These are phyloP conservation scores for Sebastes dallii DNA, from an alignment of 2,797 vertebrate species.

Conservation along the genomic window DNA sequence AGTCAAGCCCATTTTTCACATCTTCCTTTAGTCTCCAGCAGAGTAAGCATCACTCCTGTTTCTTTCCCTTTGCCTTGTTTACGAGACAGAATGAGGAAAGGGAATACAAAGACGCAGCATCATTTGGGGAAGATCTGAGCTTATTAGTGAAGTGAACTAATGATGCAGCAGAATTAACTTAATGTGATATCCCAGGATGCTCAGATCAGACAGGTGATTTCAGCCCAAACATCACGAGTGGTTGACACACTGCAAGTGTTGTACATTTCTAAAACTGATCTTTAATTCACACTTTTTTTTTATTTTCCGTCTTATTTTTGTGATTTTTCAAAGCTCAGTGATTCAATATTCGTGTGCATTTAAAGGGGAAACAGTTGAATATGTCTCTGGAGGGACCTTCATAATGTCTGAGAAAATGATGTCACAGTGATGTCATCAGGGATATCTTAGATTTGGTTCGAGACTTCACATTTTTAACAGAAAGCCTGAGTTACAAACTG, in stretches of 20 bases:
- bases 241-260: background rate
- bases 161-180: background rate
- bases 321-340: background rate
- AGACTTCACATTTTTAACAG: background rate
- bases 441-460: background rate
- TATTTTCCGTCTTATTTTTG: background rate
- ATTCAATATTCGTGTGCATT: background rate
- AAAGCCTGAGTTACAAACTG: background rate
- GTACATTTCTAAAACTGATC: background rate
- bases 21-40: background rate
- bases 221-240: background rate
- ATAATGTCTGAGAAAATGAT: too few relatives aligned
- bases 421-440: too few relatives aligned
- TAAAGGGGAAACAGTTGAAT: background rate
- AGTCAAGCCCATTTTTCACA: background rate
- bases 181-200: background rate
- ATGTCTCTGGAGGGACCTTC: background rate
- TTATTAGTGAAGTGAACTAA: slow-evolving; percentile 17
- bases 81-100: slow-evolving; percentile 1
- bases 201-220: background rate
- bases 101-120: background rate
- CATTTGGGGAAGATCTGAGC: background rate
- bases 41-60: background rate
- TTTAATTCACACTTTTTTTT: background rate
- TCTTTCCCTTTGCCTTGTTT: background rate